phyloP scores from a whole-genome alignment of 2,113 vertebrate genomes.

The Hippocampus comes region DNA sequence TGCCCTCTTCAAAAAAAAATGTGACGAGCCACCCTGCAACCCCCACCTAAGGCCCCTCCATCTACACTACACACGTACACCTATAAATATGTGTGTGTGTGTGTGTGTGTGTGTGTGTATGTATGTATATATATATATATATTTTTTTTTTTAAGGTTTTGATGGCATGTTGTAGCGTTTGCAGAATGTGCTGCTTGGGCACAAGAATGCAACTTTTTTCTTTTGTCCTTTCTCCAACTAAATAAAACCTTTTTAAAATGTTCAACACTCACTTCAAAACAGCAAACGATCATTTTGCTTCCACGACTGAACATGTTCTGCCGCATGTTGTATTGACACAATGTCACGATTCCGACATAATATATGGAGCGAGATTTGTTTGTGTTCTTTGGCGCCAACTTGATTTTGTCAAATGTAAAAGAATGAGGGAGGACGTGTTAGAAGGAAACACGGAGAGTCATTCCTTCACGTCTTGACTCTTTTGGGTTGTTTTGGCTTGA shows the following conservation, averaged over 20 bases:
- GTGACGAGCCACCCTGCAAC: conserved; percentile 4
- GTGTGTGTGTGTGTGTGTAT: too few species aligned
- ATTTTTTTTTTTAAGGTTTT: too few species aligned
- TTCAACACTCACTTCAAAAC: neutral
- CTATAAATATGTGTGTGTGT: conserved; percentile 40
- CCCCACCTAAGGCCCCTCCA: conserved; percentile 44
- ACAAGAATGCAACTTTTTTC: too few species aligned
- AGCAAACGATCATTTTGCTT: neutral
- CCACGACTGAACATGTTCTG: neutral
- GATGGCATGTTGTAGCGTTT: too few species aligned
- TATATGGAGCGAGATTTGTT: conserved; percentile 17
- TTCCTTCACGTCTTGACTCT: conserved; percentile 33
- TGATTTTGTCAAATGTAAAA: conserved; percentile 25
- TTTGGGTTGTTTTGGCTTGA: conserved; percentile 18
- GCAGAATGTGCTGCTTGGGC: neutral
- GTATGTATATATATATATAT: too few species aligned
- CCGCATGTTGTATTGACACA: conserved; percentile 18
- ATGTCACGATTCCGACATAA: conserved; percentile 36
- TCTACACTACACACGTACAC: conserved; percentile 68
- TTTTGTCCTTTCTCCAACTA: neutral
- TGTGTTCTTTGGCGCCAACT: conserved; percentile 5
- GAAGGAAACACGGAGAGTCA: conserved; percentile 8
- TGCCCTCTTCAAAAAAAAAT: neutral
- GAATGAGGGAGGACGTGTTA: conserved; percentile 12
- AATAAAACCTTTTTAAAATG: neutral